Evolutionary conservation across 2,797 vertebrate genomes (phyloP), one percentile per base, ranked within the genome.

Genomic region (Mycteria americana): DNA sequence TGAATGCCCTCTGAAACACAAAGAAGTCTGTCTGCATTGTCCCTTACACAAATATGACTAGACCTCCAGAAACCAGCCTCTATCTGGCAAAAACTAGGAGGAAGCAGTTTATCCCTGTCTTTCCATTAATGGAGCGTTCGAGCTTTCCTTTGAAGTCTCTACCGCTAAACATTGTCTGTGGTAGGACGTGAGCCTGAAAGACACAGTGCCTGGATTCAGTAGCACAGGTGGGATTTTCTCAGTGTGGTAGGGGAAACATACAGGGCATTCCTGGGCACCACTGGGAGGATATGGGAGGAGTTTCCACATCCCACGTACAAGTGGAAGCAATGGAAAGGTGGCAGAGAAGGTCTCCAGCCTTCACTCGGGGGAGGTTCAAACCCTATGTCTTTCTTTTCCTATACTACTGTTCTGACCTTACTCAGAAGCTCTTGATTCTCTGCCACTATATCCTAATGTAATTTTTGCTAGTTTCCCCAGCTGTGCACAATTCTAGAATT

Each of bases 1-100:
- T 89, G 64, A 88, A 91, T n/a, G 63, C 5, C 12, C n/a, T 68
- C 75, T 70, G 70, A 87, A 94, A 89, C 35, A 62, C 72, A 91
- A 54, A 27, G 5, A 74, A 75, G 88, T 57, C 41, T 54, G 19
- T 24, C 30, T 89, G 46, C 39, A 9, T 75, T 83, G 24, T 35
- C 35, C 43, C 35, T 64, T 59, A 25, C 25, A 68, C 10, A 62
- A 83, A 91, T 24, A 65, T 11, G 53, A 77, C 57, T 39, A 18
- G 33, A 80, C 11, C 48, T 45, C 33, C 41, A 65, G 21, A 89
- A 74, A 85, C 9, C 18, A 74, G 48, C 10, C 10, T 70, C 24
- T 50, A 19, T 33, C 30, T 54, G 27, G 46, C 18, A 87, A 85
- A 79, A 88, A 33, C 4, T 35, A 82, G 30, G 37, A 93, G 62